phyloP scores from a whole-genome alignment of 2,888 invertebrate species.

The Dicyrtoma fusca region DNA sequence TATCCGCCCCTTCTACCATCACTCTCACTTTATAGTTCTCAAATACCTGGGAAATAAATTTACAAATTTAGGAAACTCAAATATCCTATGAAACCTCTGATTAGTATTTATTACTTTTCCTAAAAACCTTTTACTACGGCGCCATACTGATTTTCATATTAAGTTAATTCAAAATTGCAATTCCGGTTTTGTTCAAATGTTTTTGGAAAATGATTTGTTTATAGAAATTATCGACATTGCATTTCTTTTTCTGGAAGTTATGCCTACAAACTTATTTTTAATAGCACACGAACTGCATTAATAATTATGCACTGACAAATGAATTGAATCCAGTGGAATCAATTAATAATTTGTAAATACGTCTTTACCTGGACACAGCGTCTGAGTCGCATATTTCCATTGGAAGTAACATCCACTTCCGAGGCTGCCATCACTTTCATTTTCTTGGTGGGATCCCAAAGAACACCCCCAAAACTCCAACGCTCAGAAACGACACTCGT shows the following conservation, averaged over 20 bases:
- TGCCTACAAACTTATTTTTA: too few relatives aligned
- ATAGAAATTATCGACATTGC: too few relatives aligned
- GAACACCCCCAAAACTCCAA: conserved; percentile 53
- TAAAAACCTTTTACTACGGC: too few relatives aligned
- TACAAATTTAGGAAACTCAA: too few relatives aligned
- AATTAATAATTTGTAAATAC: not conserved
- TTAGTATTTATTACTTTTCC: conserved; percentile 29
- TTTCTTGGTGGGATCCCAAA: conserved; percentile 51
- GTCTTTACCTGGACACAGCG: conserved; percentile 48
- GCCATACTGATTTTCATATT: too few relatives aligned
- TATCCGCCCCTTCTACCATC: conserved; percentile 49
- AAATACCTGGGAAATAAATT: conserved; percentile 44
- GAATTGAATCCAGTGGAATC: not conserved
- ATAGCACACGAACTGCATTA: too few relatives aligned
- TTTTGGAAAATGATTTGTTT: too few relatives aligned
- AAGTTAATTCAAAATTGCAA: too few relatives aligned
- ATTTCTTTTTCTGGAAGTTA: too few relatives aligned
- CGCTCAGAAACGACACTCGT: conserved; percentile 42
- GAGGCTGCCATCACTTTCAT: conserved; percentile 49
- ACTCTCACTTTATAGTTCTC: conserved; percentile 47
- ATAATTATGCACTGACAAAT: too few relatives aligned
- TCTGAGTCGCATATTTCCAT: conserved; percentile 44
- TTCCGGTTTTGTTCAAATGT: too few relatives aligned
- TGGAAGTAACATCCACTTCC: conserved; percentile 46
- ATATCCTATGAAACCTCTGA: too few relatives aligned